These are phyloP conservation scores for Sialis lutaria DNA, from an alignment of 2,888 invertebrate species.

Conservation along the genomic window DNA sequence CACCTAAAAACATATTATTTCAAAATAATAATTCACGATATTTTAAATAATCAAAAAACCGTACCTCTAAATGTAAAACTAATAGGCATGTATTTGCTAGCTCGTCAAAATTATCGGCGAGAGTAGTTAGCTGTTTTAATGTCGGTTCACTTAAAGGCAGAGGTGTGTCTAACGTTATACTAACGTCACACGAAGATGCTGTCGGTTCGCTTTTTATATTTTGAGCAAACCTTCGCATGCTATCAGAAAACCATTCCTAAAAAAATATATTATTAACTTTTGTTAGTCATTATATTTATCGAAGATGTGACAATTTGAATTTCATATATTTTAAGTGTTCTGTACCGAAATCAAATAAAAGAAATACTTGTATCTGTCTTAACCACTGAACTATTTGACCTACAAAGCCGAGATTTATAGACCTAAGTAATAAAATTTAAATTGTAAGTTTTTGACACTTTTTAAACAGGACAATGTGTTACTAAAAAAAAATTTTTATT, in stretches of 20 bases:
- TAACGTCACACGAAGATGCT: constrained; percentile 21
- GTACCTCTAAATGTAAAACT: constrained; percentile 79
- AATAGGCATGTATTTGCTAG: constrained; percentile 80
- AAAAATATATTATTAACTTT: constrained; percentile 10
- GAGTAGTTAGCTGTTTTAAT: constrained; percentile 44
- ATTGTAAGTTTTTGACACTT: not conserved
- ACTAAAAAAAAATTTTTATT: no score
- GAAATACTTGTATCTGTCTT: constrained; percentile 5
- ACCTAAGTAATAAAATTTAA: constrained; percentile 2
- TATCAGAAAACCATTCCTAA: constrained; percentile 64
- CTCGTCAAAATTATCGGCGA: constrained; percentile 71
- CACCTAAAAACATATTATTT: constrained; percentile 30
- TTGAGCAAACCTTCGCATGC: constrained; percentile 40
- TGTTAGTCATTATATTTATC: constrained; percentile 7
- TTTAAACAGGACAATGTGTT: no score
- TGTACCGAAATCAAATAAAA: constrained; percentile 6
- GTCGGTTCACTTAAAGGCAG: constrained; percentile 35
- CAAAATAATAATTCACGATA: constrained; percentile 3
- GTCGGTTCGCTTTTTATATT: constrained; percentile 33
- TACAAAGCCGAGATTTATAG: no score
- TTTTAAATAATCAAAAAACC: not conserved
- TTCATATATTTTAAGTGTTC: not conserved
- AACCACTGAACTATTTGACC: no score
- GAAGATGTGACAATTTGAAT: no score
- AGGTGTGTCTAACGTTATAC: constrained; percentile 15